Conservation (phyloP, 2,113 vertebrate species). For the Pimephales promelas region DNA sequence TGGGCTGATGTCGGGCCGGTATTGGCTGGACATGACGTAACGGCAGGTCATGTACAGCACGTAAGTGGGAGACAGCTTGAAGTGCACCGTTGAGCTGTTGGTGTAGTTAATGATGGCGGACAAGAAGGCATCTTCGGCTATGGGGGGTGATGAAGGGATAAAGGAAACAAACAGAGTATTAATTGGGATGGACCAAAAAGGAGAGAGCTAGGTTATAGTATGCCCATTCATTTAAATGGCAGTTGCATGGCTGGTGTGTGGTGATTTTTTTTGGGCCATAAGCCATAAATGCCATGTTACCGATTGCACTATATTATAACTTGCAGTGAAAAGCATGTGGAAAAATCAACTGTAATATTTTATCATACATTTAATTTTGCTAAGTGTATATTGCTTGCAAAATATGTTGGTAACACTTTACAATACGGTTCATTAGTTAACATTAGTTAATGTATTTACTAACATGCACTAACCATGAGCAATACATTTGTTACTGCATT, state of each 20-base stretch:
- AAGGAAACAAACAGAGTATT: not conserved
- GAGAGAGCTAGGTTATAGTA: not conserved
- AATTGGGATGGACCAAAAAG: not conserved
- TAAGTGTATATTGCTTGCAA: not conserved
- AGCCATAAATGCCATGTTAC: not conserved
- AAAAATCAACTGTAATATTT: not conserved
- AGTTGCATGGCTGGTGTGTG: not conserved
- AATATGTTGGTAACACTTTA: no score
- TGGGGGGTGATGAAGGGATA: conserved; percentile 21
- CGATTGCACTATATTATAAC: not conserved
- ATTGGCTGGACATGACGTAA: conserved; percentile 87
- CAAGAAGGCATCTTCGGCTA: conserved; percentile 96
- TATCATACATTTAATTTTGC: not conserved
- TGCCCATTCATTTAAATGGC: not conserved
- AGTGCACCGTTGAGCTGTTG: conserved; percentile 97
- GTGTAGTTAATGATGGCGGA: conserved; percentile 98
- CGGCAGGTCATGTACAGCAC: conserved; percentile 97
- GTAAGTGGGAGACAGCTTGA: conserved; percentile 94
- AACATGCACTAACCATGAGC: no score
- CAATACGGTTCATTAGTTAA: no score
- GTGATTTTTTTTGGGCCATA: not conserved
- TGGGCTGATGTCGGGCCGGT: conserved; percentile 89
- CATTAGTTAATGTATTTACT: no score
- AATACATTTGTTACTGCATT: no score
- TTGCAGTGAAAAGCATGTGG: not conserved